Percentiles rank a stretch among this genome's conserved stretches.
Conservation (phyloP, 2,113 vertebrate genomes). For the Megaceryle maxima region DNA sequence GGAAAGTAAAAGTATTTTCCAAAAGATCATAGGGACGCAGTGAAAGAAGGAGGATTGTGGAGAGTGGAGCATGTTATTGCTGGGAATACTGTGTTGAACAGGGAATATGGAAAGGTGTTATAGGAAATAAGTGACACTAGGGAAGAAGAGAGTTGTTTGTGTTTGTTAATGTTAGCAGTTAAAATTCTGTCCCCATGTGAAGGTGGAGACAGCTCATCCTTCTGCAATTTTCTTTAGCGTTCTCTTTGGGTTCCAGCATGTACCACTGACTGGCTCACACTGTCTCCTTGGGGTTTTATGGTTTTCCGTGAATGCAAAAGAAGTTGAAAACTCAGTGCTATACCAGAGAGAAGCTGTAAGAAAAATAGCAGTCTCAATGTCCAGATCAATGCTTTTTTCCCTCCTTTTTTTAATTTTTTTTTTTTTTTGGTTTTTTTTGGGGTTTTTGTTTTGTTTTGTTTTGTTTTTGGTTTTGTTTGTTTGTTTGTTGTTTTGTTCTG, state of each 20-base stretch:
- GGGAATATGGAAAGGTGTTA: background rate
- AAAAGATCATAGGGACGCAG: background rate
- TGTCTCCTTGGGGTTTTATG: background rate
- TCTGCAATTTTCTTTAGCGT: background rate
- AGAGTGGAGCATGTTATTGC: background rate
- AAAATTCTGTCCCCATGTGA: background rate
- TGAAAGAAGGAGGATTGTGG: background rate
- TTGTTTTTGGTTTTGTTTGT: too few species aligned
- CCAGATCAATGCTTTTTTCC: background rate
- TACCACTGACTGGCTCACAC: background rate
- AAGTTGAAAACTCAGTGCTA: background rate
- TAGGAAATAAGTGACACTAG: background rate
- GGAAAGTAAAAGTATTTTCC: background rate
- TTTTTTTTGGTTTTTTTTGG: background rate
- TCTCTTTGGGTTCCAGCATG: background rate
- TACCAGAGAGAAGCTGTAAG: background rate
- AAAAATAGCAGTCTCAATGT: background rate
- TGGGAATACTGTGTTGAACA: background rate
- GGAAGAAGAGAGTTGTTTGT: fast-evolving
- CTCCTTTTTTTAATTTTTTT: background rate
- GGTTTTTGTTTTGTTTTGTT: too few species aligned
- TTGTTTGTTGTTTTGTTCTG: too few species aligned
- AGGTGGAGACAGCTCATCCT: background rate
- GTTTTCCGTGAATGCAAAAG: background rate
- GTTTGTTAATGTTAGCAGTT: background rate